Evolutionary conservation across 2,113 vertebrate genomes (phyloP), one percentile per base, ranked within the genome.

Genomic region (Rutilus rutilus): DNA sequence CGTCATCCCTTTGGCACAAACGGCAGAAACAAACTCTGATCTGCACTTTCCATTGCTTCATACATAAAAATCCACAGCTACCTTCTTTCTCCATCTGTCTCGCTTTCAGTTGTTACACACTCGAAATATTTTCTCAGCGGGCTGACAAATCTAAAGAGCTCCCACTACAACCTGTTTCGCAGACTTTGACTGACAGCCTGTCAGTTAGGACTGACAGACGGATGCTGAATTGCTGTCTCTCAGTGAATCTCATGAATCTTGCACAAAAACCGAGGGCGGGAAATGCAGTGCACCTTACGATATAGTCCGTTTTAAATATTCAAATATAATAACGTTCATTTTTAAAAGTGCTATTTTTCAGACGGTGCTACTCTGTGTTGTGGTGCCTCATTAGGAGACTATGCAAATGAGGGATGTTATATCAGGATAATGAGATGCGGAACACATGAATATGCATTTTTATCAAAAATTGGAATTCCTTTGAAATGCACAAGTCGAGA

Each of bases 371-470:
- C 65, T 71, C 50, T 83, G 11, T 57, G 65, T 73, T 73, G 36
- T 73, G 50, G 45, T 23, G 39, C 27, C 85, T 86, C 59, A 82
- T 86, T 82, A 86, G 54, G 14, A 86, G 78, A n/a, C 57, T 82
- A 86, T 83, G 79, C 71, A 77, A 86, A 86, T 82, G 27, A 64
- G 52, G 64, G 60, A 82, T 76, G 60, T 81, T 86, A 54, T 69
- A 54, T 50, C 62, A 83, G 62, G 71, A 50, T 83, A 83, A 76
- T 81, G 60, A 76, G 85, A 74, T 82, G 57, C 78, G 8, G 21
- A 82, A 64, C 1, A 65, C 78, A 86, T 86, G 85, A 86, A 86
- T 86, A 86, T 86, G 85, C 67, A 82, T 81, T 62, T 59, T 57
- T 82, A 74, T 75, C 78, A 86, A 86, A 85, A 86, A 75, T 12